A percentile compares a stretch with the other conserved stretches of the same genome.
These are phyloP conservation scores for Noctilio leporinus DNA, from an alignment of 2,113 vertebrate species.

Conservation along the genomic window DNA sequence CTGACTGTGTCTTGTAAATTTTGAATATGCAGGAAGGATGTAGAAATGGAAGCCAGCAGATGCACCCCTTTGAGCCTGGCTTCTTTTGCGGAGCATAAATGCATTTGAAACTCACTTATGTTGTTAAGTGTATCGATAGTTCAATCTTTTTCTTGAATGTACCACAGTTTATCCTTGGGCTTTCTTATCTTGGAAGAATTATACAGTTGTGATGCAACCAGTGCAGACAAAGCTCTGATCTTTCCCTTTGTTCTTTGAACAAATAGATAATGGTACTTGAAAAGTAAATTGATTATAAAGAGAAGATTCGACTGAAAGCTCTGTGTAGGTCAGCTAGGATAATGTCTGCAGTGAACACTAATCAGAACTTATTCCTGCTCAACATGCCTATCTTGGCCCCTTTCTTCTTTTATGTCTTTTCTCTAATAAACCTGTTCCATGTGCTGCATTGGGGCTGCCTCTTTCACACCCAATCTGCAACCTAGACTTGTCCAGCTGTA, in stretches of 20 bases:
- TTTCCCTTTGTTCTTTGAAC: neutral
- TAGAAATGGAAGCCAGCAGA: neutral
- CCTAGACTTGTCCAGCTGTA: neutral
- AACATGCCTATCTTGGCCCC: neutral
- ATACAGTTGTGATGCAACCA: neutral
- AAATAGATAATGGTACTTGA: neutral
- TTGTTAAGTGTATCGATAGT: neutral
- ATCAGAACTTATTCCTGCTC: neutral
- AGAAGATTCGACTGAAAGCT: neutral
- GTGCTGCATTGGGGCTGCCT: accelerated
- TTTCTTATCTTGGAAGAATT: neutral
- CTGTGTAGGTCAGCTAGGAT: neutral
- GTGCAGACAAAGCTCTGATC: neutral
- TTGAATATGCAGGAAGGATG: neutral
- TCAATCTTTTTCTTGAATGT: neutral
- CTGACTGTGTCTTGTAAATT: neutral
- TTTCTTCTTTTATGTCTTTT: neutral
- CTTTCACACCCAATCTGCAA: neutral
- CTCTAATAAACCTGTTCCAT: neutral
- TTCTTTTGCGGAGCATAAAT: neutral
- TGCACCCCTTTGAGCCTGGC: neutral
- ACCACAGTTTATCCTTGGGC: neutral
- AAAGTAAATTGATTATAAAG: neutral
- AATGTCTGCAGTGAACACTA: neutral
- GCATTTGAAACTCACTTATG: neutral